Conservation (phyloP, 2,113 vertebrate species). For the Garra rufa region DNA sequence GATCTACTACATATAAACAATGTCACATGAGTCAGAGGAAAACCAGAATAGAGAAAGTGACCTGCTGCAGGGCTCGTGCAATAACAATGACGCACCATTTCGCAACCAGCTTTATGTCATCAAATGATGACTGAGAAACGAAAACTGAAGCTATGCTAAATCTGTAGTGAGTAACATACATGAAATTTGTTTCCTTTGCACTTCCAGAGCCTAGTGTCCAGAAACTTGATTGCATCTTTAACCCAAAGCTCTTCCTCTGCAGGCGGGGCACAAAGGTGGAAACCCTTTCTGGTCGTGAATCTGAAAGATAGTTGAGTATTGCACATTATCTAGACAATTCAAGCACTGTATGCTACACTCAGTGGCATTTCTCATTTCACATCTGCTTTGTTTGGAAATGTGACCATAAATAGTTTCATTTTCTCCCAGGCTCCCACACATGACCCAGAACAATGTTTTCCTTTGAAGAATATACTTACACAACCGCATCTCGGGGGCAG, state of each 20-base stretch:
- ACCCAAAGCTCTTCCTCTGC: slow-evolving; percentile 30
- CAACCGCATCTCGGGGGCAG: slow-evolving; percentile 50
- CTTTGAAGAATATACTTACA: slow-evolving; percentile 49
- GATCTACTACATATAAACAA: not conserved
- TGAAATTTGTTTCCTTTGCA: slow-evolving; percentile 1
- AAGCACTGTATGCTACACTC: not conserved
- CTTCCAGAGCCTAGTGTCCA: slow-evolving; percentile 10
- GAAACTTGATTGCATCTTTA: not conserved
- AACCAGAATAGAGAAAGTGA: not conserved
- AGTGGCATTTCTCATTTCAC: not conserved
- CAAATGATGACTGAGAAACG: not conserved
- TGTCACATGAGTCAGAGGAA: slow-evolving; percentile 11
- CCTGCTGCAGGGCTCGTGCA: not conserved
- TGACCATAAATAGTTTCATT: not conserved
- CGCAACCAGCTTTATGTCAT: not conserved
- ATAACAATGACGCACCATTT: not conserved
- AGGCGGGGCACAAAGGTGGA: slow-evolving; percentile 51
- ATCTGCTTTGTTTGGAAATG: not conserved
- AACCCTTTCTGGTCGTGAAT: slow-evolving; percentile 51
- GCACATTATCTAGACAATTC: not conserved
- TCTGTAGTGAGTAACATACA: slow-evolving; percentile 30
- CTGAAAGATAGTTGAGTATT: slow-evolving; percentile 33
- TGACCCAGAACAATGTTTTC: not conserved
- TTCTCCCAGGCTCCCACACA: not conserved
- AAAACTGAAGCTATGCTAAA: not conserved